These are phyloP conservation scores for Eumerus sabulonum DNA, from an alignment of 2,888 invertebrate species.

Conservation along the genomic window DNA sequence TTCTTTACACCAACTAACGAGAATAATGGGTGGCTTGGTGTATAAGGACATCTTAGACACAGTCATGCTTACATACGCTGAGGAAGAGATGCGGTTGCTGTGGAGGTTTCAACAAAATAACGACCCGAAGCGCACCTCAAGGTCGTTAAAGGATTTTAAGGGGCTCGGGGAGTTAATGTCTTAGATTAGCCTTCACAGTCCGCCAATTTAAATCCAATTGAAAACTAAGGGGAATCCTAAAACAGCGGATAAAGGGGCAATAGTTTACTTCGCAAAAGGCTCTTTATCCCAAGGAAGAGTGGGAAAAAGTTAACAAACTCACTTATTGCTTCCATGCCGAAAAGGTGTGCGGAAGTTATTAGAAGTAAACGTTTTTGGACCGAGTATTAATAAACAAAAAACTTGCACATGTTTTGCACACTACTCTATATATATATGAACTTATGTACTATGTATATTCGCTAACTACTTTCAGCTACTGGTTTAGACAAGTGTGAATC, in stretches of 20 bases:
- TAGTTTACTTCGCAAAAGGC: conserved; percentile 3
- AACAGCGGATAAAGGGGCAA: neutral
- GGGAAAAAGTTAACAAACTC: conserved; percentile 9
- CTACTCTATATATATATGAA: too few relatives aligned
- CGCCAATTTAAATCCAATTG: conserved; percentile 9
- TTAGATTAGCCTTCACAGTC: conserved; percentile 11
- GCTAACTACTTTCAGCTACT: too few relatives aligned
- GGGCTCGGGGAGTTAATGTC: neutral
- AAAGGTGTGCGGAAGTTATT: too few relatives aligned
- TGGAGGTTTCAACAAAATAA: conserved; percentile 19
- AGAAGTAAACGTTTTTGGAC: too few relatives aligned
- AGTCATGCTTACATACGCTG: conserved; percentile 38
- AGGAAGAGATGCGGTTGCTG: conserved; percentile 35
- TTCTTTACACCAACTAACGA: too few relatives aligned
- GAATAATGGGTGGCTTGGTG: neutral
- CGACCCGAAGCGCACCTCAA: conserved; percentile 3
- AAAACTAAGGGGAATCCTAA: conserved; percentile 14
- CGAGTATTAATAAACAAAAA: too few relatives aligned
- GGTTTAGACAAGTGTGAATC: too few relatives aligned
- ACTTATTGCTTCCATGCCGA: neutral
- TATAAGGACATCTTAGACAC: conserved; percentile 23
- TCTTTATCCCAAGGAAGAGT: neutral
- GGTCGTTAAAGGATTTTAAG: neutral
- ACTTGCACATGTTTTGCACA: conserved; percentile 1
- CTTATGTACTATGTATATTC: too few relatives aligned